A percentile compares a stretch with the other conserved stretches of the same genome.
Conservation (phyloP, 2,113 vertebrate genomes). For the Hydrochoerus hydrochaeris region DNA sequence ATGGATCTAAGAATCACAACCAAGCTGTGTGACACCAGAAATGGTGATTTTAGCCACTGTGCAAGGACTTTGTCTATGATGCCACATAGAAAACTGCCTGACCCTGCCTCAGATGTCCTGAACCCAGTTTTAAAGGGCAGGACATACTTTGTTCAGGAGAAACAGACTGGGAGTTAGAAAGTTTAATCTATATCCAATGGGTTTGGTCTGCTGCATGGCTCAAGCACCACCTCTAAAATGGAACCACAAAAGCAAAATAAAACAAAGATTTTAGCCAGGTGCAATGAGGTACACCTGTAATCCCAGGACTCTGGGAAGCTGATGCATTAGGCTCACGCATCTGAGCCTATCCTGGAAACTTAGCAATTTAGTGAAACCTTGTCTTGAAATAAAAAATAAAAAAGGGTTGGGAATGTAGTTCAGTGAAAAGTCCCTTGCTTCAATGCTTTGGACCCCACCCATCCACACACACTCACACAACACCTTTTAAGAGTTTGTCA, state of each 20-base stretch:
- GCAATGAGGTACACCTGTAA: neutral
- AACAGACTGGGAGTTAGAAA: neutral
- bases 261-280: neutral
- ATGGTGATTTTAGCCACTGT: neutral
- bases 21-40: neutral
- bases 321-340: neutral
- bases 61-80: neutral
- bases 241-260: neutral
- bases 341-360: neutral
- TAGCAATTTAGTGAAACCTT: neutral
- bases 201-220: neutral
- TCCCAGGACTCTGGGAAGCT: neutral
- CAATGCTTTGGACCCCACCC: neutral
- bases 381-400: neutral
- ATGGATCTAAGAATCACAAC: neutral
- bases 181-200: neutral
- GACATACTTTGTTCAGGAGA: neutral
- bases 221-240: neutral
- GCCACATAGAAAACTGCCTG: neutral
- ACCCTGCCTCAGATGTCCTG: neutral
- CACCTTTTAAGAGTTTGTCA: neutral
- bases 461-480: neutral
- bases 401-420: neutral
- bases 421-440: neutral
- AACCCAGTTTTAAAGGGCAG: neutral